Percentiles rank a stretch among this genome's conserved stretches.
These are phyloP conservation scores for Panurus biarmicus DNA, from an alignment of 2,113 vertebrate genomes.

Conservation along the genomic window DNA sequence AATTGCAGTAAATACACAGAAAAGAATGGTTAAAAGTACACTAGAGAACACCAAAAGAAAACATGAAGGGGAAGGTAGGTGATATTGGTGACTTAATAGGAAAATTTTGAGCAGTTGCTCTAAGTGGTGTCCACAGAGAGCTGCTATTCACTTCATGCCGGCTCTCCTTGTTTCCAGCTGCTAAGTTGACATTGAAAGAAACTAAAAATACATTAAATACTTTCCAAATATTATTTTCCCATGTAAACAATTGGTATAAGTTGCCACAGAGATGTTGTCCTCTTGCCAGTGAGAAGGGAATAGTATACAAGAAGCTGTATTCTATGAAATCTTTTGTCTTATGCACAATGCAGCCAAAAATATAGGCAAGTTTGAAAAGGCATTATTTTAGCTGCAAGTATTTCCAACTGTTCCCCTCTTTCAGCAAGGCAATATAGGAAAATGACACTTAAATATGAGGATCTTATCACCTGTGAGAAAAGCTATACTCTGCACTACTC, in stretches of 20 bases:
- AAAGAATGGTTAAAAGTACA: not conserved
- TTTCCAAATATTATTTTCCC: conserved; percentile 19
- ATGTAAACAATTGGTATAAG: not conserved
- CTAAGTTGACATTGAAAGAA: conserved; percentile 7
- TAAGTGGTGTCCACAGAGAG: not conserved
- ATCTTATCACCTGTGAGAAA: not conserved
- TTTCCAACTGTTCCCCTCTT: not conserved
- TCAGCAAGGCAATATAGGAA: not conserved
- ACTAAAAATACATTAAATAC: conserved; percentile 18
- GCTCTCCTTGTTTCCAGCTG: conserved; percentile 13
- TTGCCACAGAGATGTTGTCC: not conserved
- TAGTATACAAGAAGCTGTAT: not conserved
- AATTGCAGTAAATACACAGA: not conserved
- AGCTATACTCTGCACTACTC: not conserved
- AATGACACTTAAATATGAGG: not conserved
- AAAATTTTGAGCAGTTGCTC: not conserved
- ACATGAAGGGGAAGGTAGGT: not conserved
- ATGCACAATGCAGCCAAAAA: not conserved
- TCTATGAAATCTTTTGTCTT: not conserved
- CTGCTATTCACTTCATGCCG: not conserved
- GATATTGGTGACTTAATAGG: not conserved
- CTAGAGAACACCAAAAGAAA: not conserved
- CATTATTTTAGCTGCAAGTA: not conserved
- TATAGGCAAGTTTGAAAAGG: not conserved
- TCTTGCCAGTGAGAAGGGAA: not conserved